Base-by-base conservation (phyloP, 23 tunicate species). In the Clavelina lepadiformis region DNA sequence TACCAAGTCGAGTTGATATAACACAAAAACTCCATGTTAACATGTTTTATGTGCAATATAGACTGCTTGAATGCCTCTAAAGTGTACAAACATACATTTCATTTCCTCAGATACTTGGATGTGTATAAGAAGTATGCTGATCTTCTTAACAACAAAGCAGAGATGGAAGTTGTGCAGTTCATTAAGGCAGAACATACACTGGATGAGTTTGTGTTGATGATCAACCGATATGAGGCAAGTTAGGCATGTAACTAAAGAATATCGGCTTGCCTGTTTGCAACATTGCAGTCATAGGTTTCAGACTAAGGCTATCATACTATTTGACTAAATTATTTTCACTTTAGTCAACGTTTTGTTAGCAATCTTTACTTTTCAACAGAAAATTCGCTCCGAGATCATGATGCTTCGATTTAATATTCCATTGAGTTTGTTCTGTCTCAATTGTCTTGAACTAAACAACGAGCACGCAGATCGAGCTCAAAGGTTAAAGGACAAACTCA, bases 371-470 rank as follows among this genome's bases (percentile, higher is more conserved):
- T 41, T 41, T 41, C 49, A 65, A 28, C 71, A 87, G 82, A 73
- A 68, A 59, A 74, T 47, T 5, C 81, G 92, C 33, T 51, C 74
- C 27, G 75, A 79, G 21, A 80, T 85, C 24, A 36, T 66, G 2
- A 44, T 63, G 49, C 58, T 93, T 46, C 68, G 86, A 33, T 31
- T 75, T 8, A 59, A 51, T 31, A 79, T 77, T 36, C 88, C 86
- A 6, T 71, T 93, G 38, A 87, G 89, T 56, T 33, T 93, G 55
- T 93, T 93, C 54, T 59, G 68, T 46, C 58, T 93, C 46, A 82
- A 85, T 56, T 93, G 98, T 52, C 23, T 53, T 29, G 88, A 85
- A 46, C 23, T 93, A 25, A 93, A 93, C 49, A 62, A 78, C 8
- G 88, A 93, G 0, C 76, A 81, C 35, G 94, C 80, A 22, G 20